Base-by-base conservation (phyloP, 1,140 invertebrate species). In the Lepeophtheirus salmonis region DNA sequence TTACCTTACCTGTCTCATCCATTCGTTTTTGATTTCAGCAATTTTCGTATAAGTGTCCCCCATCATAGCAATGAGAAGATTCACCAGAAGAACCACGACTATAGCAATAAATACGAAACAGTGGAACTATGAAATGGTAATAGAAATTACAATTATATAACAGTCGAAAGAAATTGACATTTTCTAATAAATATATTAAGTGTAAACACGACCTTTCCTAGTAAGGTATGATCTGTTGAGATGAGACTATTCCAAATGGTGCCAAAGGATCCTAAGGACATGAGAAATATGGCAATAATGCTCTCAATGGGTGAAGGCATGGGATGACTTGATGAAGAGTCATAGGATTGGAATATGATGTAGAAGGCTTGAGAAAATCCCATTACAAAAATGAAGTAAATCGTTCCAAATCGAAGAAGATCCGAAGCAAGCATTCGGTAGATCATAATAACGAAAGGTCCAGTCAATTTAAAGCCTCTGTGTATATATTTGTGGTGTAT, bases 1-100 rank as follows among this genome's bases (percentile, higher is more conserved):
- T 41, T 41, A n/a, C n/a, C 65, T 68, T 73, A 86, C 84, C 78
- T 97, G 92, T 74, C 94, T 74, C 74, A 97, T 90, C 89, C 91
- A 97, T 71, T 98, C 94, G 71, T 96, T 96, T 65, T 89, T 79
- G 2, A 91, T 94, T 71, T 94, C 89, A 2, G 89, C 90, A 65
- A 97, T 96, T 71, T 89, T 89, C 71, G 95, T 89, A 71, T 98
- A 97, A 18, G 94, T 97, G 70, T 97, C 95, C 1, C 92, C 94
- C 92, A 98, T 97, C 92, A 97, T 97, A 65, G 94, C 94, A 67
- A 98, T 97, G 68, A 98, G 76, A 88, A 98, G 91, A 77, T 98
- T 97, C 14, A 98, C 86, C 59, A 97, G 74, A 10, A 97, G 73
- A 64, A 97, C 84, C 0, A 88, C 87, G 18, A 97, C 92, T 66